Base-by-base conservation (phyloP, 1,140 invertebrate species). In the Heterodera schachtii region DNA sequence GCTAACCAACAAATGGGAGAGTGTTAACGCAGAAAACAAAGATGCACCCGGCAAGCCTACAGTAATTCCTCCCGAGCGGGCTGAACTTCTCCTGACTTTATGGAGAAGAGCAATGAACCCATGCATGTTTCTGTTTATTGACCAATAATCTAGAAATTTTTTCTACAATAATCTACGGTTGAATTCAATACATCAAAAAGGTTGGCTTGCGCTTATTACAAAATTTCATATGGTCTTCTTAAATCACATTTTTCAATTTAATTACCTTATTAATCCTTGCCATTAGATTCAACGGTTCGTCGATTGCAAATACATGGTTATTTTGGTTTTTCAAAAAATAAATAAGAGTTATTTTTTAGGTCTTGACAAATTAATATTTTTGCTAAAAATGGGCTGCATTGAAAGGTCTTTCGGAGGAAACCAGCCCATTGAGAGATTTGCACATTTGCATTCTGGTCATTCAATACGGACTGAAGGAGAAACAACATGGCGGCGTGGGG, bases 71-170 rank as follows among this genome's bases (percentile, higher is more conserved):
- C 69, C 84, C 47, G 85, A 87, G 46, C 66, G 78, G 8, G 69
- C 84, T 19, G 75, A 82, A 21, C 52, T 9, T 86, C 85, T 31
- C 88, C 88, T 3, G 90, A 90, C 67, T 90, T 85, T 66, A 89
- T 89, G 87, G 86, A 90, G 67, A 88, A 89, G 64, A 81, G 83
- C n/a, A 74, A 86, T 43, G 83, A 85, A 8, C 81, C 87, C 6
- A 84, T 79, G 41, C 90, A 90, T 76, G 49, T 7, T 4, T 13
- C 49, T 52, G 8, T 9, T 7, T 13, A 9, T 52, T 52, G n/a
- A n/a, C n/a, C n/a, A n/a, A 21, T 67, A 69, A 57, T 69, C 46
- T 69, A 78, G 76, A 82, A 83, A 44, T 66, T 84, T 11, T 83
- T 83, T 76, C 67, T 70, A 6, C 82, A 82, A 0, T 21, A 84